phyloP scores from a whole-genome alignment of 2,888 invertebrate species.

The Lithophane semibrunnea region DNA sequence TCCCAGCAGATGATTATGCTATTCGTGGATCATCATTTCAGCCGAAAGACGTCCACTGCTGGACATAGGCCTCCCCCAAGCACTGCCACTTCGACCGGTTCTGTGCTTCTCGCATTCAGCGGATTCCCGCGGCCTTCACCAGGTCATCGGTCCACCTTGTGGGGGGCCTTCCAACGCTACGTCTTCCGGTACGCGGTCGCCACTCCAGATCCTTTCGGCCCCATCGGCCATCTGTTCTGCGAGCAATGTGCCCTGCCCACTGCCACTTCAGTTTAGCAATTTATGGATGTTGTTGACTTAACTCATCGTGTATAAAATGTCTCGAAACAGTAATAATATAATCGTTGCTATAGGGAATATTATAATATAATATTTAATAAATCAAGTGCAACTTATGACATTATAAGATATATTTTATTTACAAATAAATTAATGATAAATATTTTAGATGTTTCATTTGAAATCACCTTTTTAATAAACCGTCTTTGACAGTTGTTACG shows the following conservation, averaged over 20 bases:
- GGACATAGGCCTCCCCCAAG: too few relatives aligned
- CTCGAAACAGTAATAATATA: conserved; percentile 13
- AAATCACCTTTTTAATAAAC: not conserved
- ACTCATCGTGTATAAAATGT: not conserved
- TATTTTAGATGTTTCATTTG: conserved; percentile 15
- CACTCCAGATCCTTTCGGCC: too few relatives aligned
- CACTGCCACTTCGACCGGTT: too few relatives aligned
- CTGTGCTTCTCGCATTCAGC: too few relatives aligned
- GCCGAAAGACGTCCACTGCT: too few relatives aligned
- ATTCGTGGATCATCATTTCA: not conserved
- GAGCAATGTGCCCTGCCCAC: too few relatives aligned
- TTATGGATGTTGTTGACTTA: conserved; percentile 5
- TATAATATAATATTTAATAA: conserved; percentile 43
- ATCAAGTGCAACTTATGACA: conserved; percentile 66
- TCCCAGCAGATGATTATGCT: not conserved
- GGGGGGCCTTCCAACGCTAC: too few relatives aligned
- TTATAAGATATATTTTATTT: conserved; percentile 60
- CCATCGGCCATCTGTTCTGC: not conserved
- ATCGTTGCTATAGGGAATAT: conserved; percentile 22
- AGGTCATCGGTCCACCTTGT: too few relatives aligned
- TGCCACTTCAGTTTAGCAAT: too few relatives aligned
- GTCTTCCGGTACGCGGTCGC: too few relatives aligned
- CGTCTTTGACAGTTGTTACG: too few relatives aligned
- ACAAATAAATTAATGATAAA: conserved; percentile 50
- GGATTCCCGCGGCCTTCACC: too few relatives aligned